Evolutionary conservation across 2,888 invertebrate genomes (phyloP), one percentile per base, ranked within the genome.

Genomic region (Dioctria linearis): DNA sequence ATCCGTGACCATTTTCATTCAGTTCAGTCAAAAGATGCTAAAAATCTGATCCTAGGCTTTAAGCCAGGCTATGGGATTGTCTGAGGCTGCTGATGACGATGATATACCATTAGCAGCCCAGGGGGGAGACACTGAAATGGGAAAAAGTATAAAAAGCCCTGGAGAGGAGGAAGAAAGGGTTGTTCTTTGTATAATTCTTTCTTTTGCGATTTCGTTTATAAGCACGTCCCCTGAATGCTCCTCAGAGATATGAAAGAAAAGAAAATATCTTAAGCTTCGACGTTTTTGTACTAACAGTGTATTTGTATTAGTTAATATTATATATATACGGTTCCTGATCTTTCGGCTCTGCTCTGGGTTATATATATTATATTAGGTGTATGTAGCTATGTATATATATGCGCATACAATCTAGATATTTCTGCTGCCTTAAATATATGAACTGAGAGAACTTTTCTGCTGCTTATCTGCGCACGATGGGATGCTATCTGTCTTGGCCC

Each of bases 261-360:
- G 71, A 11, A 71, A 71, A 69, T 51, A 71, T 71, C 71, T 71
- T 71, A 71, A 71, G 49, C 71, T 71, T 71, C 71, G 71, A 54
- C 71, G 54, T 54, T 71, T n/a, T 71, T 71, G 71, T 71, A 39
- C 51, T 54, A 54, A 71, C 51, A 51, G 71, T 71, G 51, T 40
- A 37, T 39, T 71, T 25, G 71, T 54, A 51, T 71, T 57, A 57
- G 57, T 57, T 11, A 8, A 46, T 6, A 46, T 46, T 5, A 46
- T 46, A 8, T 46, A 8, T 25, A 25, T 25, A 25, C 25, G 25
- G 46, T 46, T 25, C 25, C 25, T 25, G 25, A 25, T 25, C 25
- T 25, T 2, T 25, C 25, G 25, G 46, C 46, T 46, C 46, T 46
- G 2, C 46, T 46, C 46, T 46, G 8, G 46, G 46, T 5, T 46